phyloP scores from a whole-genome alignment of 2,888 invertebrate species.

The Ramazzottius varieornatus region DNA sequence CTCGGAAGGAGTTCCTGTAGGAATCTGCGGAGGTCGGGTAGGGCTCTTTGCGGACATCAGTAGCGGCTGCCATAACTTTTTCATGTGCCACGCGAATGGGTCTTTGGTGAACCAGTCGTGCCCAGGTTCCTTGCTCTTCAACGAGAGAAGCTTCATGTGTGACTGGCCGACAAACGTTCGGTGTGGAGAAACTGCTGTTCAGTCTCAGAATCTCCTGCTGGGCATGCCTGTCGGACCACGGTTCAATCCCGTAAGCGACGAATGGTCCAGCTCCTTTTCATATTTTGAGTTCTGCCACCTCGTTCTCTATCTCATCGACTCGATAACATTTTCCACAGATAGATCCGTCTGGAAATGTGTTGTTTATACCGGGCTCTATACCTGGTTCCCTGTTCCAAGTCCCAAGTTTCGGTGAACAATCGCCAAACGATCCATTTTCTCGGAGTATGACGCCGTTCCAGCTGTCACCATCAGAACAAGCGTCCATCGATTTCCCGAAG shows the following conservation, averaged over 20 bases:
- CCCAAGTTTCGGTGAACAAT: neutral
- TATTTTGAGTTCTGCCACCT: neutral
- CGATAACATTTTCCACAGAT: too few species aligned
- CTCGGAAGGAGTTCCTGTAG: neutral
- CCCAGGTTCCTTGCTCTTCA: neutral
- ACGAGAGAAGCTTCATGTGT: neutral
- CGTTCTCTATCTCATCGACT: neutral
- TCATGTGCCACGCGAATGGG: neutral
- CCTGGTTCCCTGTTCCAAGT: too few species aligned
- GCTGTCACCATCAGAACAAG: neutral
- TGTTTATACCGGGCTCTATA: too few species aligned
- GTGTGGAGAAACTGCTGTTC: neutral
- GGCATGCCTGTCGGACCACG: too few species aligned
- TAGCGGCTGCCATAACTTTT: neutral
- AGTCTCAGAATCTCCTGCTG: neutral
- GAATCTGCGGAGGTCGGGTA: neutral
- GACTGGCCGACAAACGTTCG: neutral
- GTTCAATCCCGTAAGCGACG: neutral
- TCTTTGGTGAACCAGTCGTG: neutral
- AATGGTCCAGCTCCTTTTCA: too few species aligned
- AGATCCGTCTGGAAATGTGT: too few species aligned
- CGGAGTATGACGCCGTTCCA: neutral
- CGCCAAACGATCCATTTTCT: neutral
- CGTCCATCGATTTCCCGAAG: too few species aligned
- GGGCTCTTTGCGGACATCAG: neutral